phyloP scores from a whole-genome alignment of 2,797 vertebrate genomes.

The Xenentodon cancila region DNA sequence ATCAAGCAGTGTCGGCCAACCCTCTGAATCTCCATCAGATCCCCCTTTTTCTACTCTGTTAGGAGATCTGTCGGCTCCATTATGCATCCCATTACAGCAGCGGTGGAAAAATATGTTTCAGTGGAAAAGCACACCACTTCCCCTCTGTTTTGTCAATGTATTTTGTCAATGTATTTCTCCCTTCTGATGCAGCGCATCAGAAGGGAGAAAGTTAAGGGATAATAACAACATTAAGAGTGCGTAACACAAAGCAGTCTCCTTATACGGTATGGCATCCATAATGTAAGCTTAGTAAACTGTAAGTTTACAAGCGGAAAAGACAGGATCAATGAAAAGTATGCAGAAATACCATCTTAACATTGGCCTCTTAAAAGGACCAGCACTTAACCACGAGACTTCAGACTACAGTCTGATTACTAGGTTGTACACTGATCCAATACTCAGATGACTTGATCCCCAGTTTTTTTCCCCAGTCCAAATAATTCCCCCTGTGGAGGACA shows the following conservation, averaged over 20 bases:
- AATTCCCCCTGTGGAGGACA: too few relatives aligned
- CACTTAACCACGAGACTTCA: too few relatives aligned
- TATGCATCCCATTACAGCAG: neutral
- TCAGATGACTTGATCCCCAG: too few relatives aligned
- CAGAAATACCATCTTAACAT: neutral
- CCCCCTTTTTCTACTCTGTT: neutral
- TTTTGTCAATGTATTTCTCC: too few relatives aligned
- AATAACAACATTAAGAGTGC: neutral
- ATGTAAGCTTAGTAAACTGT: neutral
- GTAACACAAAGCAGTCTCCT: constrained; percentile 18
- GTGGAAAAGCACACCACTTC: too few relatives aligned
- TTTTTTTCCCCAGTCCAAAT: too few relatives aligned
- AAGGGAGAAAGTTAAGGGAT: neutral
- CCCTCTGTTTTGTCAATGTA: too few relatives aligned
- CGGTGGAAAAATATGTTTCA: neutral
- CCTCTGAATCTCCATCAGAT: neutral
- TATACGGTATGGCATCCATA: constrained; percentile 8
- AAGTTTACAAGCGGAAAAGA: constrained; percentile 1
- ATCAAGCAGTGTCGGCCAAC: neutral
- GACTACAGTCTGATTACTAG: too few relatives aligned
- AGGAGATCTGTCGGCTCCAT: neutral
- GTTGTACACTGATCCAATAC: too few relatives aligned
- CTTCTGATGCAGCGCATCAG: neutral
- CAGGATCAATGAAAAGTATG: constrained; percentile 13
- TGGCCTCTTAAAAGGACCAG: too few relatives aligned